Conservation (phyloP, 2,888 invertebrate species). For the Dicycla oo region DNA sequence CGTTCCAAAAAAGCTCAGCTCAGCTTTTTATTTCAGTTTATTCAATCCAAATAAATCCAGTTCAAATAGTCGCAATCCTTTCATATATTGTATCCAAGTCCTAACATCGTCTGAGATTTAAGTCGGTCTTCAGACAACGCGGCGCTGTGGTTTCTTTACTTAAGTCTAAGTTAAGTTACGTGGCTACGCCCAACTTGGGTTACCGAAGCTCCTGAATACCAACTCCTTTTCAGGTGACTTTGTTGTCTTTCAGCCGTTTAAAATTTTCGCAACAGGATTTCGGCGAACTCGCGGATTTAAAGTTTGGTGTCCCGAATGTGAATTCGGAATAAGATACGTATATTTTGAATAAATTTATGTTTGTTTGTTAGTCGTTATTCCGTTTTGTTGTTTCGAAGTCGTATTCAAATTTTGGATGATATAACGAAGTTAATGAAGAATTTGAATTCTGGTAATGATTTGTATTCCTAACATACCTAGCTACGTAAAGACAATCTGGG, state of each 20-base stretch:
- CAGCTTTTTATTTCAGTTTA: not conserved
- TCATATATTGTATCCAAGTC: constrained; percentile 70
- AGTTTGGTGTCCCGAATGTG: constrained; percentile 81
- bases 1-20: not conserved
- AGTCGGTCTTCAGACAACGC: constrained; percentile 84
- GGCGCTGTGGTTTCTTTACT: constrained; percentile 87
- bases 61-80: constrained; percentile 56
- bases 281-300: constrained; percentile 80
- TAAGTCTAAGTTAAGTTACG: constrained; percentile 85
- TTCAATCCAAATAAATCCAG: constrained; percentile 10
- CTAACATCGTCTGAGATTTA: constrained; percentile 81
- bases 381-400: constrained; percentile 62
- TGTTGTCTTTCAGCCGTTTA: constrained; percentile 74
- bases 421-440: constrained; percentile 55
- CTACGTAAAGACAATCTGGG: not conserved
- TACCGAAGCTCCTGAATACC: constrained; percentile 82
- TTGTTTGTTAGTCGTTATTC: constrained; percentile 66
- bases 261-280: constrained; percentile 80
- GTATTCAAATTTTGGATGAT: constrained; percentile 62
- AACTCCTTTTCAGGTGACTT: constrained; percentile 86
- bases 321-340: constrained; percentile 69
- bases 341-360: constrained; percentile 74
- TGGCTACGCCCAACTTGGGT: constrained; percentile 85
- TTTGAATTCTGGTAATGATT: constrained; percentile 50
- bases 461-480: constrained; percentile 19